These are phyloP conservation scores for Terrapene triunguis DNA, from an alignment of 2,113 vertebrate genomes.

Conservation along the genomic window DNA sequence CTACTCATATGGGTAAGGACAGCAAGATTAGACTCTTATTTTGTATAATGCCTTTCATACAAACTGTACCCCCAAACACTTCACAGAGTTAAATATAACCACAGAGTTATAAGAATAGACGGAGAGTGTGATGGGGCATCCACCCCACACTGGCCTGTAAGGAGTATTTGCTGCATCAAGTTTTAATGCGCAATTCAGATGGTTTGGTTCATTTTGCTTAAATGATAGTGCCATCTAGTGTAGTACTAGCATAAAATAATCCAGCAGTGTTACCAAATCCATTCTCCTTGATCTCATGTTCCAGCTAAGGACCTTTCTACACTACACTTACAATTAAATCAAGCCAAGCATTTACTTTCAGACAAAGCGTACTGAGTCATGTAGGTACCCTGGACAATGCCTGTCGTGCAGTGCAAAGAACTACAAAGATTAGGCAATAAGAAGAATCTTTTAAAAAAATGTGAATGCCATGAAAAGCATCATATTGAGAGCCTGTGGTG, in stretches of 20 bases:
- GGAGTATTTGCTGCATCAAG: background rate
- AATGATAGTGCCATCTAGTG: conserved; percentile 63
- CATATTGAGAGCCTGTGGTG: no score
- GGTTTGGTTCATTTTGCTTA: conserved; percentile 16
- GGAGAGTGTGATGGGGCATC: background rate
- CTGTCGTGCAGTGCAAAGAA: no score
- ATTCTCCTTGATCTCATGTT: background rate
- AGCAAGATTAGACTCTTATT: background rate
- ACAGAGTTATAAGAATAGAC: background rate
- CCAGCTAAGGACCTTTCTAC: background rate
- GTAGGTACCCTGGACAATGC: no score
- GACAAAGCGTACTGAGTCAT: no score
- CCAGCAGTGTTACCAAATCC: background rate
- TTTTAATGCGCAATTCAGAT: background rate
- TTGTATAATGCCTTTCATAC: background rate
- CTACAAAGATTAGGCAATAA: no score
- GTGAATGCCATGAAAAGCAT: no score
- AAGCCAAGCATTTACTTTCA: background rate
- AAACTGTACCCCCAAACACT: background rate
- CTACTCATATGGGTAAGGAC: background rate
- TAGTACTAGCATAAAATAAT: background rate
- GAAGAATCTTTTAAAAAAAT: no score
- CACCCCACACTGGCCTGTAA: no score
- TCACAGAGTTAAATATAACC: background rate
- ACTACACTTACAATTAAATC: background rate